Evolutionary conservation across 2,113 vertebrate genomes (phyloP).

Genomic region (Amia ocellicauda): DNA sequence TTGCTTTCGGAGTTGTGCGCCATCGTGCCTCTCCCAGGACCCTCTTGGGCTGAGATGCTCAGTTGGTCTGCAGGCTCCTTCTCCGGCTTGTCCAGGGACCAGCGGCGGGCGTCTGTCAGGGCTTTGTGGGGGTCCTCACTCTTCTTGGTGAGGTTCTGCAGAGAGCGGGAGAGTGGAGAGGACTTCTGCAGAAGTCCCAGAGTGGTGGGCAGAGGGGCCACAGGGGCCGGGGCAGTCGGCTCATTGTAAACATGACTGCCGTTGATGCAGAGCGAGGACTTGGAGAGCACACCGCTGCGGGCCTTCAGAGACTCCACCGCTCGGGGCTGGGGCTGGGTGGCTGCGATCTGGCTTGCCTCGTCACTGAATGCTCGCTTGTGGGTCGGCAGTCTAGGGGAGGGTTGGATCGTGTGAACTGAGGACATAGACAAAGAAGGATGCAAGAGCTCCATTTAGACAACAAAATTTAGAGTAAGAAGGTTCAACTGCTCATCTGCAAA

Average conservation of each 20-base stretch:
- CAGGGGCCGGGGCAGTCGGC: slow-evolving; percentile 44
- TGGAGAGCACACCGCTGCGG: slow-evolving; percentile 64
- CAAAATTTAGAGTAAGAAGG: neutral
- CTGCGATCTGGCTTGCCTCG: slow-evolving; percentile 65
- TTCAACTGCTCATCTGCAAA: no score
- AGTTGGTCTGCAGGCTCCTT: slow-evolving; percentile 65
- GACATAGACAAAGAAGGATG: neutral
- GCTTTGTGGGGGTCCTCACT: slow-evolving; percentile 46
- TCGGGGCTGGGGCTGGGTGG: slow-evolving; percentile 50
- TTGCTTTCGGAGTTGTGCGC: slow-evolving; percentile 41
- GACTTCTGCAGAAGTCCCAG: slow-evolving; percentile 56
- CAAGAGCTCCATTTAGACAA: neutral
- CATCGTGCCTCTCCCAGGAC: slow-evolving; percentile 50
- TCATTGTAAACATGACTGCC: slow-evolving; percentile 76
- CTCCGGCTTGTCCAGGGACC: slow-evolving; percentile 63
- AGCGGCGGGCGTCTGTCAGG: slow-evolving; percentile 50
- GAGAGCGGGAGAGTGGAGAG: slow-evolving; percentile 57
- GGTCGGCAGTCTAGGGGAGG: slow-evolving; percentile 73
- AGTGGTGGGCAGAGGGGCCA: slow-evolving; percentile 44
- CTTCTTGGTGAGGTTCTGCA: slow-evolving; percentile 55
- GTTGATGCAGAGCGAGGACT: slow-evolving; percentile 78
- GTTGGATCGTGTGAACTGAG: slow-evolving; percentile 61
- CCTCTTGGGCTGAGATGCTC: slow-evolving; percentile 67
- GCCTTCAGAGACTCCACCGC: slow-evolving; percentile 65
- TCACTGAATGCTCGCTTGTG: slow-evolving; percentile 78